A percentile compares a stretch with the other conserved stretches of the same genome.
phyloP scores from a whole-genome alignment of 2,888 invertebrate genomes.

The Drosophila mimica region DNA sequence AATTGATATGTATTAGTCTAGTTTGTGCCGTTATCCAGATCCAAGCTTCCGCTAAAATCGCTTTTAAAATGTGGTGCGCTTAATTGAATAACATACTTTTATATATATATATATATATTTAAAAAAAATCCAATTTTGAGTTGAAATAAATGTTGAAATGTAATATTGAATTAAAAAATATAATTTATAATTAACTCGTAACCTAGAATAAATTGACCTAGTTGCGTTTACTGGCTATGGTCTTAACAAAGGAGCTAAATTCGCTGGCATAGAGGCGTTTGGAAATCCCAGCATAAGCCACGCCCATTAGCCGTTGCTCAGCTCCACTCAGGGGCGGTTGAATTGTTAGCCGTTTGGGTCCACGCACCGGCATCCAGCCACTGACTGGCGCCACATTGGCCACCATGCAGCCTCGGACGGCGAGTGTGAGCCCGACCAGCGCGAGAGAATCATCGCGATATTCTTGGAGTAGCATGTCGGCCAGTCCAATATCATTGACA shows the following conservation, averaged over 20 bases:
- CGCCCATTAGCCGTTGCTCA: constrained; percentile 58
- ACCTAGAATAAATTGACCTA: background rate
- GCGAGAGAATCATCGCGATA: constrained; percentile 85
- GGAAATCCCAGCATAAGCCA: constrained; percentile 48
- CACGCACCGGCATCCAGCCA: constrained; percentile 91
- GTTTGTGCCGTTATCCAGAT: constrained; percentile 27
- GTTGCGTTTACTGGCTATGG: constrained; percentile 38
- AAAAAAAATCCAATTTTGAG: constrained; percentile 48
- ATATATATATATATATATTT: constrained; percentile 39
- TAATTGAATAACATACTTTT: constrained; percentile 33
- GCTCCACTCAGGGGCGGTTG: constrained; percentile 23
- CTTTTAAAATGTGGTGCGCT: constrained; percentile 38
- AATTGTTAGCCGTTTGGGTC: constrained; percentile 77
- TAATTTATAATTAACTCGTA: constrained; percentile 6
- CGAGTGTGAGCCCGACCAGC: constrained; percentile 87
- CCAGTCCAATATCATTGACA: constrained; percentile 89
- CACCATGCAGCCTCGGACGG: constrained; percentile 90
- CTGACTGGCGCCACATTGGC: constrained; percentile 89
- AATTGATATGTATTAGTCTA: constrained; percentile 7
- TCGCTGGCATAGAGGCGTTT: constrained; percentile 62
- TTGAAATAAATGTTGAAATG: constrained; percentile 66
- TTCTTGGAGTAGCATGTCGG: constrained; percentile 90
- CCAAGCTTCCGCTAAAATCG: constrained; percentile 36
- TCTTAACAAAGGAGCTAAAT: constrained; percentile 60
- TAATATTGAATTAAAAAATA: constrained; percentile 26